Percentiles rank a stretch among this genome's conserved stretches.
Conservation (phyloP, 2,888 invertebrate genomes). For the Thysanoteuthis rhombus region DNA sequence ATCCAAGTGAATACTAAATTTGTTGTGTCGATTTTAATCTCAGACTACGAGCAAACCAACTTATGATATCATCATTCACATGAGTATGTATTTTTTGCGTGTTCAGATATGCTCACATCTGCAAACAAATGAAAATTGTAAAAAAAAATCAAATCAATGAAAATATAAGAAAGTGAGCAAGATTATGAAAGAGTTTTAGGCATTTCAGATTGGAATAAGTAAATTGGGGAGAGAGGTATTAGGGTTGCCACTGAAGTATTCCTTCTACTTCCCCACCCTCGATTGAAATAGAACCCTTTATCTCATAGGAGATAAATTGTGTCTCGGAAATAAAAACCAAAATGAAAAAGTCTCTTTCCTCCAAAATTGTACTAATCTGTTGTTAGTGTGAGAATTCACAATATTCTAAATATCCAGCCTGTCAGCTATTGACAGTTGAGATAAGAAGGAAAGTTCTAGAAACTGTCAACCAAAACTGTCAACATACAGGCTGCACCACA, state of each 20-base stretch:
- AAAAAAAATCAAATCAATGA: neutral
- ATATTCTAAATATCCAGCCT: neutral
- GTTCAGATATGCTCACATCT: too few species aligned
- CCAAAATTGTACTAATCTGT: slow-evolving; percentile 12
- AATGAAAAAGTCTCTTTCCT: neutral
- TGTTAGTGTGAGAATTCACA: neutral
- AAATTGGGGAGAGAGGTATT: neutral
- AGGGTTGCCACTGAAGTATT: neutral
- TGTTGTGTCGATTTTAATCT: too few species aligned
- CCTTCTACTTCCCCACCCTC: neutral
- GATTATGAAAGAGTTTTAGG: neutral
- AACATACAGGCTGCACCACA: too few species aligned
- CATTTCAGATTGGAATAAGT: neutral
- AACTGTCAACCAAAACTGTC: too few species aligned
- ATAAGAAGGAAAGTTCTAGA: neutral
- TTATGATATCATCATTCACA: too few species aligned
- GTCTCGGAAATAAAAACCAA: neutral
- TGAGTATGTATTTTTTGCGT: too few species aligned
- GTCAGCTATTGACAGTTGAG: neutral
- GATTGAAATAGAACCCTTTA: neutral
- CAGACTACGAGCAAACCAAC: too few species aligned
- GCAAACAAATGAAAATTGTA: too few species aligned
- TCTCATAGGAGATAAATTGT: neutral
- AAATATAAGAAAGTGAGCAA: neutral
- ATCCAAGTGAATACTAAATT: too few species aligned